Percentiles rank a stretch among this genome's conserved stretches.
Conservation (phyloP, 2,888 invertebrate genomes). For the Drosophila quasianomalipes region DNA sequence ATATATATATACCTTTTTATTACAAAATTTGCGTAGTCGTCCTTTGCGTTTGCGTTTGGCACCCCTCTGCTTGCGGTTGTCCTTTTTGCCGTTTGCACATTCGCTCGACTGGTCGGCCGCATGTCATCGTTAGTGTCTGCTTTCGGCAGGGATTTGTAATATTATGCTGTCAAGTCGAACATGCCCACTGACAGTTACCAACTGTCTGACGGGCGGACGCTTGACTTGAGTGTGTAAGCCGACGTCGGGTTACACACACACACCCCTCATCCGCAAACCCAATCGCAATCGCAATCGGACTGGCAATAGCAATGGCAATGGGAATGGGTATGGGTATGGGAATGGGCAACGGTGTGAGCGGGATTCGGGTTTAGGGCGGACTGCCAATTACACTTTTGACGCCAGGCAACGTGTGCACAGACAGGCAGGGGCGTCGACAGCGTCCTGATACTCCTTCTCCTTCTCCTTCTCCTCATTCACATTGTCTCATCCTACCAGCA, state of each 20-base stretch:
- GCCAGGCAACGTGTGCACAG: conserved; percentile 41
- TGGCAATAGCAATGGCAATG: conserved; percentile 8
- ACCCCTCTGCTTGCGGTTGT: conserved; percentile 58
- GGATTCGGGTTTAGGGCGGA: conserved; percentile 52
- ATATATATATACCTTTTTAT: conserved; percentile 36
- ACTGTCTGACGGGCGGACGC: conserved; percentile 71
- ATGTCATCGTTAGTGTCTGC: conserved; percentile 80
- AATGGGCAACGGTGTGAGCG: neutral
- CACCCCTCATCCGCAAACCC: conserved; percentile 44
- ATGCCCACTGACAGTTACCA: conserved; percentile 80
- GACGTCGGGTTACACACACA: conserved; percentile 66
- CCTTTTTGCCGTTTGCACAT: conserved; percentile 60
- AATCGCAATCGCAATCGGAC: conserved; percentile 20
- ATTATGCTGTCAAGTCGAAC: conserved; percentile 82
- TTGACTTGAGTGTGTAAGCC: conserved; percentile 75
- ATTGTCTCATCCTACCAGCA: neutral
- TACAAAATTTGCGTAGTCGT: conserved; percentile 49
- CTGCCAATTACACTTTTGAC: conserved; percentile 84
- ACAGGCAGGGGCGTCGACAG: conserved; percentile 48
- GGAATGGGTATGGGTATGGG: neutral
- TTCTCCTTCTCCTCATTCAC: neutral
- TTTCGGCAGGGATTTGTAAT: conserved; percentile 83
- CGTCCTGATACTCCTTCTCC: conserved; percentile 24
- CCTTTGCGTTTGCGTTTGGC: conserved; percentile 13
- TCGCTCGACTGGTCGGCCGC: conserved; percentile 42